phyloP scores from a whole-genome alignment of 1,140 invertebrate species.

The Orussus abietinus region DNA sequence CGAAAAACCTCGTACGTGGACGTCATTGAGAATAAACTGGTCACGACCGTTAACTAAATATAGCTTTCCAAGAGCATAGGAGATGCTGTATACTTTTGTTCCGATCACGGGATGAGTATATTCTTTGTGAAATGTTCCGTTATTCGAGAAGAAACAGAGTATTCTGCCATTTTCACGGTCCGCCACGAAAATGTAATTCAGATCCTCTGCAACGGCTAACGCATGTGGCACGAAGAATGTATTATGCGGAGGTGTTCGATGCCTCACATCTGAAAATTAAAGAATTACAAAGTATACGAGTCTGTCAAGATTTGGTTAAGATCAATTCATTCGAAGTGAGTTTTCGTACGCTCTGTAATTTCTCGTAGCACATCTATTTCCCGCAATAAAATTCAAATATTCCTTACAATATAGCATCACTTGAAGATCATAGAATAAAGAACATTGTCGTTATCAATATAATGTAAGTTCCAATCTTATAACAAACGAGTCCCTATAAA shows the following conservation, averaged over 20 bases:
- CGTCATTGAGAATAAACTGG: constrained; percentile 12
- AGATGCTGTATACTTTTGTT: constrained; percentile 65
- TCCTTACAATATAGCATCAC: too few species aligned
- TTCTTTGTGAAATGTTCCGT: constrained; percentile 62
- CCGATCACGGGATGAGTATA: constrained; percentile 62
- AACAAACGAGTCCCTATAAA: too few species aligned
- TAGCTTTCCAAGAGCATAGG: constrained; percentile 57
- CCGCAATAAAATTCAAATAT: too few species aligned
- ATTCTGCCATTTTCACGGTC: constrained; percentile 89
- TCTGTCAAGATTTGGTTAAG: too few species aligned
- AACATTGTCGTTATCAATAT: too few species aligned
- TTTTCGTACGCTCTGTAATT: too few species aligned
- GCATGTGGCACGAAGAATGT: constrained; percentile 78
- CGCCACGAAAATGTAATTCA: constrained; percentile 76
- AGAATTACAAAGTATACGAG: too few species aligned
- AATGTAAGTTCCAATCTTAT: too few species aligned
- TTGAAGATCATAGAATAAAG: too few species aligned
- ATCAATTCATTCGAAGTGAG: too few species aligned
- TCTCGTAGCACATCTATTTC: too few species aligned
- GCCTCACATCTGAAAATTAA: constrained; percentile 15
- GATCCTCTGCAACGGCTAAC: constrained; percentile 72
- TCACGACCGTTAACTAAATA: constrained; percentile 44
- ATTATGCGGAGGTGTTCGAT: constrained; percentile 50
- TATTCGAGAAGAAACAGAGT: constrained; percentile 67
- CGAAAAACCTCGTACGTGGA: constrained; percentile 63